A percentile compares a stretch with the other conserved stretches of the same genome.
Evolutionary conservation across 2,888 invertebrate genomes (phyloP).

Genomic region (Eilema depressum): DNA sequence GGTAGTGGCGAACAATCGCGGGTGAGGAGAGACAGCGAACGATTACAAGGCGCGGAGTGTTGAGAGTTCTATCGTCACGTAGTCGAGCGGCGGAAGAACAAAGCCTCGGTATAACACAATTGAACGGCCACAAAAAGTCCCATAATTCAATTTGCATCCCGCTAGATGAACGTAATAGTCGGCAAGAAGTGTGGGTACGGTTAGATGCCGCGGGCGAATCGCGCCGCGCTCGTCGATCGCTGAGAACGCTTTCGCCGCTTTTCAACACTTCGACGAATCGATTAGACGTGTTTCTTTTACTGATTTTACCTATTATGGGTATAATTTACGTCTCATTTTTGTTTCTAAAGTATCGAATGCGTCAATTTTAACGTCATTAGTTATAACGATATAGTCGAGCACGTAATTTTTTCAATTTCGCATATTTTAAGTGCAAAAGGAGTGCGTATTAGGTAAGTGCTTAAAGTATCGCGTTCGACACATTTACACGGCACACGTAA

Average conservation of each 20-base stretch:
- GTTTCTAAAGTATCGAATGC: slow-evolving; percentile 27
- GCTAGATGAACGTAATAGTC: slow-evolving; percentile 82
- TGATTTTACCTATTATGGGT: slow-evolving; percentile 65
- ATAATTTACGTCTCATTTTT: slow-evolving; percentile 47
- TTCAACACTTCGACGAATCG: slow-evolving; percentile 85
- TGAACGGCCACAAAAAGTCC: slow-evolving; percentile 83
- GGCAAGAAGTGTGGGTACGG: slow-evolving; percentile 74
- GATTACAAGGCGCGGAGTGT: slow-evolving; percentile 80
- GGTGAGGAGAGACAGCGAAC: slow-evolving; percentile 59
- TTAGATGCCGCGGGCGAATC: slow-evolving; percentile 73
- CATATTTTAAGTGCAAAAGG: slow-evolving; percentile 2
- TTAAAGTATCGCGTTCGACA: background rate
- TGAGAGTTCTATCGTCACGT: slow-evolving; percentile 83
- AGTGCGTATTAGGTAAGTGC: slow-evolving; percentile 4
- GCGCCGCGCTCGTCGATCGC: slow-evolving; percentile 59
- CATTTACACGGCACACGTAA: background rate
- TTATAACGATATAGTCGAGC: slow-evolving; percentile 10
- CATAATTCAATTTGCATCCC: slow-evolving; percentile 87
- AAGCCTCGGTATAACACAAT: slow-evolving; percentile 81
- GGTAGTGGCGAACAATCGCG: slow-evolving; percentile 77
- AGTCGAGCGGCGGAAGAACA: slow-evolving; percentile 79
- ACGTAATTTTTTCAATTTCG: slow-evolving; percentile 14
- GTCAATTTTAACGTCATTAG: slow-evolving; percentile 20
- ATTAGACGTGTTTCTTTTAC: slow-evolving; percentile 75
- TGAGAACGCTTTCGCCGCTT: slow-evolving; percentile 85